Evolutionary conservation across 1,140 invertebrate species (phyloP).

Genomic region (Drosophila novamexicana): DNA sequence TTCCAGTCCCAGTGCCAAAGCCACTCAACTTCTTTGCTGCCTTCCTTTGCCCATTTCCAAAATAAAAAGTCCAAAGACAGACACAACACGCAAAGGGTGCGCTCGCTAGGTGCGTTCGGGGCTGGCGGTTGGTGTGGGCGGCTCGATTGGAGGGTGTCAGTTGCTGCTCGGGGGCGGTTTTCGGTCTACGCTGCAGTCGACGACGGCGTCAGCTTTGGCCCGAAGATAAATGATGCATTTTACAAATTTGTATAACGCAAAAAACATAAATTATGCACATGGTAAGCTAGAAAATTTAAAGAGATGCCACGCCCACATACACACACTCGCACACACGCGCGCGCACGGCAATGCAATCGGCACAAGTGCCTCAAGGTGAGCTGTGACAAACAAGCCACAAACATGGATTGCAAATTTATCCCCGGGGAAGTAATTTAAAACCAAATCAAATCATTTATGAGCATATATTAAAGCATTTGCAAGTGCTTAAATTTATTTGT

Average conservation of each 20-base stretch:
- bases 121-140: not conserved
- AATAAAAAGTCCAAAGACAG: constrained; percentile 26
- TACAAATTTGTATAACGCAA: constrained; percentile 76
- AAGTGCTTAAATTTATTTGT: not conserved
- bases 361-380: constrained; percentile 8
- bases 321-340: constrained; percentile 2
- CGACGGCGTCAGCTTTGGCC: constrained; percentile 33
- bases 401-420: constrained; percentile 9
- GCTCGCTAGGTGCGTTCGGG: constrained; percentile 24
- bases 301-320: constrained; percentile 27
- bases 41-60: constrained; percentile 13
- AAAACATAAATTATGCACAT: constrained; percentile 74
- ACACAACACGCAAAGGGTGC: constrained; percentile 51
- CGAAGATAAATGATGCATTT: constrained; percentile 78
- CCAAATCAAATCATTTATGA: constrained; percentile 9
- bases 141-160: constrained; percentile 18
- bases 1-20: not conserved
- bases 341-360: constrained; percentile 1
- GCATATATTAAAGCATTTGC: not conserved
- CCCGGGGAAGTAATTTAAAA: constrained; percentile 8
- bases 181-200: constrained; percentile 15
- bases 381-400: constrained; percentile 27
- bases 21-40: constrained; percentile 20
- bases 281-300: constrained; percentile 50
- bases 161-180: constrained; percentile 16